A percentile compares a stretch with the other conserved stretches of the same genome.
Evolutionary conservation across 1,140 invertebrate genomes (phyloP).

Genomic region (Helicoverpa zea): DNA sequence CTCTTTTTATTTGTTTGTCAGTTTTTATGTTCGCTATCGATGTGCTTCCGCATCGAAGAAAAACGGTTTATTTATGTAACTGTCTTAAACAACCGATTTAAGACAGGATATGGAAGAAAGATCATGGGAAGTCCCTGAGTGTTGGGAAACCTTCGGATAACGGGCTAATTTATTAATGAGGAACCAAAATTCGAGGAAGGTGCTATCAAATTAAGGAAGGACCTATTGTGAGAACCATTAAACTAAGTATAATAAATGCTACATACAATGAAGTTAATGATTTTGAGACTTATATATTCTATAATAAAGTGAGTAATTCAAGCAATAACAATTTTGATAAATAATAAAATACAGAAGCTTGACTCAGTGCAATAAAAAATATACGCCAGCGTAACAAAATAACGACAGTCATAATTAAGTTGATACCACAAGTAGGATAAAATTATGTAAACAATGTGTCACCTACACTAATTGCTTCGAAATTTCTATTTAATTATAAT

Average conservation of each 20-base stretch:
- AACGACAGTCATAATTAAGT: constrained; percentile 9
- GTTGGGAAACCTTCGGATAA: constrained; percentile 1
- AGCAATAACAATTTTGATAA: constrained; percentile 14
- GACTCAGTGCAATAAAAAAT: background rate
- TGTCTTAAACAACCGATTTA: background rate
- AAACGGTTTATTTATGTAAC: constrained; percentile 27
- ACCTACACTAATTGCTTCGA: constrained; percentile 3
- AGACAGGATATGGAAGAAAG: constrained; percentile 13
- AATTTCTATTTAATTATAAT: constrained; percentile 6
- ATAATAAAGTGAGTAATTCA: constrained; percentile 14
- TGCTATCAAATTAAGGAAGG: too few relatives aligned
- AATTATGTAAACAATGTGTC: constrained; percentile 18
- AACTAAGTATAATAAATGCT: background rate
- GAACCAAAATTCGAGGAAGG: constrained; percentile 4
- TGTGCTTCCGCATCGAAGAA: constrained; percentile 15
- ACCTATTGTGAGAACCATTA: too few relatives aligned
- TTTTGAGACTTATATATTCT: background rate
- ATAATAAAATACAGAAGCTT: background rate
- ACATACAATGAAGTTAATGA: background rate
- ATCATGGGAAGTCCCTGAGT: constrained; percentile 9
- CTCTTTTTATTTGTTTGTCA: constrained; percentile 15
- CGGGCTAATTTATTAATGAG: constrained; percentile 20
- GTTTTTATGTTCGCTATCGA: constrained; percentile 1
- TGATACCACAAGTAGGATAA: background rate
- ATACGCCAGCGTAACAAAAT: background rate